These are phyloP conservation scores for Berghia stephanieae DNA, from an alignment of 1,140 invertebrate species.

Conservation along the genomic window DNA sequence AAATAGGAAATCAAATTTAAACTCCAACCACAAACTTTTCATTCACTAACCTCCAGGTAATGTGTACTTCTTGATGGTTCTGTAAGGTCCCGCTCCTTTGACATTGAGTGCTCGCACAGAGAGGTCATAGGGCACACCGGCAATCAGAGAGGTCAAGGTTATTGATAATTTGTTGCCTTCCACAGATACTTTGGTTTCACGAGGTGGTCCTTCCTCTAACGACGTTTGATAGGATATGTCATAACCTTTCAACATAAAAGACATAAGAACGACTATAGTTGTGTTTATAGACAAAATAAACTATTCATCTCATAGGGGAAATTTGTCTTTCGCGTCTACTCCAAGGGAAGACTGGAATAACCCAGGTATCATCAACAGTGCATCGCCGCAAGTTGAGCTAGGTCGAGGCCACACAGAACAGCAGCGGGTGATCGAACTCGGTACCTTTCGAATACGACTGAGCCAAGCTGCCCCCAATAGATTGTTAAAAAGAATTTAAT, in stretches of 20 bases:
- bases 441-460: no score
- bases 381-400: no score
- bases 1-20: neutral
- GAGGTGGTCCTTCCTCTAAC: neutral
- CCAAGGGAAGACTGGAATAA: no score
- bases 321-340: no score
- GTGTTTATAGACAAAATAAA: no score
- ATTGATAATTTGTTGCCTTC: slow-evolving; percentile 10
- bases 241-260: neutral
- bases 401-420: no score
- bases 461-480: no score
- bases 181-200: neutral
- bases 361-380: no score
- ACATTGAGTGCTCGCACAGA: slow-evolving; percentile 11
- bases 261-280: no score
- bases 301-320: no score
- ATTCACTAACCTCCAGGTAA: slow-evolving; percentile 1
- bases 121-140: slow-evolving; percentile 15
- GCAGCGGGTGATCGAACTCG: no score
- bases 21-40: neutral
- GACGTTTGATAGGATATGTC: neutral
- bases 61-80: slow-evolving; percentile 1
- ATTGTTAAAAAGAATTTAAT: no score
- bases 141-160: neutral
- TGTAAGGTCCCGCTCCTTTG: neutral